Conservation (phyloP, 2,888 invertebrate species). For the Cryptocephalus primarius region DNA sequence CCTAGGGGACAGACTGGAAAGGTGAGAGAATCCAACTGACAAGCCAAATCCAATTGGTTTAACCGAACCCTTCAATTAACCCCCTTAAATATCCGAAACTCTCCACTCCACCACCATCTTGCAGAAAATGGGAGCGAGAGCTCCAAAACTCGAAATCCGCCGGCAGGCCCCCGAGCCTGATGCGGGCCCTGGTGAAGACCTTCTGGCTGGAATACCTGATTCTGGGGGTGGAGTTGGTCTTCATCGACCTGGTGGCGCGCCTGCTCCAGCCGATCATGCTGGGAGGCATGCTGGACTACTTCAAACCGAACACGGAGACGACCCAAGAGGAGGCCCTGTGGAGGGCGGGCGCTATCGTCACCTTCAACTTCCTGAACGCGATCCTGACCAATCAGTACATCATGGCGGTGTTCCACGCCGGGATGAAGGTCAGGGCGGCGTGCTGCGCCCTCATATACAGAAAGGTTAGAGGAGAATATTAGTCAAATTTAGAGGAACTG, state of each 20-base stretch:
- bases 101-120: slow-evolving; percentile 8
- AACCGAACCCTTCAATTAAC: too few relatives aligned
- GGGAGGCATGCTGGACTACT: slow-evolving; percentile 51
- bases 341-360: slow-evolving; percentile 46
- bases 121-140: slow-evolving; percentile 59
- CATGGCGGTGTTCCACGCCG: slow-evolving; percentile 56
- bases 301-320: slow-evolving; percentile 42
- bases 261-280: slow-evolving; percentile 53
- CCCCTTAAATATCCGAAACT: too few relatives aligned
- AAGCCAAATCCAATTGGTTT: too few relatives aligned
- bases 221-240: slow-evolving; percentile 48
- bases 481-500: too few relatives aligned
- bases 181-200: slow-evolving; percentile 4
- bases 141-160: slow-evolving; percentile 44
- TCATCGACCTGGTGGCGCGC: slow-evolving; percentile 42
- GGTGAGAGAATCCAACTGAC: slow-evolving; percentile 31
- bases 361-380: slow-evolving; percentile 43
- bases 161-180: slow-evolving; percentile 21
- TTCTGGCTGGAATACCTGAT: slow-evolving; percentile 34
- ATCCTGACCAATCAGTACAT: slow-evolving; percentile 52
- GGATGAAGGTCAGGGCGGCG: slow-evolving; percentile 68
- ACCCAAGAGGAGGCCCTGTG: slow-evolving; percentile 46
- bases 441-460: slow-evolving; percentile 71
- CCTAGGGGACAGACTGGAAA: slow-evolving; percentile 59
- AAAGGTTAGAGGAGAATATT: slow-evolving; percentile 52